A percentile compares a stretch with the other conserved stretches of the same genome.
Evolutionary conservation across 2,113 vertebrate genomes (phyloP).

Genomic region (Oplegnathus fasciatus): DNA sequence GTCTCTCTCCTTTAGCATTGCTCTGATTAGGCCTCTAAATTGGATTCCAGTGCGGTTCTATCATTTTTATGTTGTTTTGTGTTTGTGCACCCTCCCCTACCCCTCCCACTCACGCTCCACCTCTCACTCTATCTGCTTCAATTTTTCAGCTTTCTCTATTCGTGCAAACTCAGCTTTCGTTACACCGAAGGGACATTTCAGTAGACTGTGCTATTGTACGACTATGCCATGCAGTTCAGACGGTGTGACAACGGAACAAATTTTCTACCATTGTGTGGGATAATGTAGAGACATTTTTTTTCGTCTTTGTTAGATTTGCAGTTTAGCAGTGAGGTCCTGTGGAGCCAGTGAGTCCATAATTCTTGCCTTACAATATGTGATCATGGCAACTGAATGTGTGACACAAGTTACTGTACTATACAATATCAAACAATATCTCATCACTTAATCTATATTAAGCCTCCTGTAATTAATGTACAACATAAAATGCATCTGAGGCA

Average conservation of each 20-base stretch:
- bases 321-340: not conserved
- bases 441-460: not conserved
- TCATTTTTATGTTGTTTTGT: constrained; percentile 66
- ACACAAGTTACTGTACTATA: too few relatives aligned
- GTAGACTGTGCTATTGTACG: constrained; percentile 14
- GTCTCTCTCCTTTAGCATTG: constrained; percentile 47
- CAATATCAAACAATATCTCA: not conserved
- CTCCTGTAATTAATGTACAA: constrained; percentile 22
- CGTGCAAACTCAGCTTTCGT: constrained; percentile 42
- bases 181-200: constrained; percentile 43
- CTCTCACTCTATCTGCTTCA: constrained; percentile 46
- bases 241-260: constrained; percentile 45
- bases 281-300: not conserved
- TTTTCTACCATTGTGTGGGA: constrained; percentile 21
- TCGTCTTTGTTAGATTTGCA: constrained; percentile 4
- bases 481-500: constrained; percentile 21
- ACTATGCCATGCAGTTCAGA: constrained; percentile 35
- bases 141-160: constrained; percentile 46
- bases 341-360: not conserved
- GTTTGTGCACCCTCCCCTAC: constrained; percentile 41
- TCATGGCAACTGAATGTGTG: not conserved
- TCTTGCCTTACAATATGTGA: not conserved
- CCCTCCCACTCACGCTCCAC: constrained; percentile 11
- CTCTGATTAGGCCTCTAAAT: constrained; percentile 72
- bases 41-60: constrained; percentile 61